phyloP scores from a whole-genome alignment of 1,140 invertebrate genomes.

The Lucilia cuprina region DNA sequence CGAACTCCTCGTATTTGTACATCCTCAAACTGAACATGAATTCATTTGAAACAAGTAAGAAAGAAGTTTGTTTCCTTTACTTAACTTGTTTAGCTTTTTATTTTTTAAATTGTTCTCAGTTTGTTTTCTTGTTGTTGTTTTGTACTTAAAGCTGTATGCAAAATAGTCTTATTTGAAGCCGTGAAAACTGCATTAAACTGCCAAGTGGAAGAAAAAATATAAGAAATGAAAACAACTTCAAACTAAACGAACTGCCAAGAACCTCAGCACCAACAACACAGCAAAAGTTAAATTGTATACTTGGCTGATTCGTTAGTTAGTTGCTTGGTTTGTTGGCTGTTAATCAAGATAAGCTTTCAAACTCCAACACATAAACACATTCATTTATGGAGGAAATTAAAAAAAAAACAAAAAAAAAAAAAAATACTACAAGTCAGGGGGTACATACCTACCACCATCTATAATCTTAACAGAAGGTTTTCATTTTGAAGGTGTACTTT shows the following conservation, averaged over 20 bases:
- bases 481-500: slow-evolving; percentile 3
- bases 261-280: background rate
- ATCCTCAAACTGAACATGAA: background rate
- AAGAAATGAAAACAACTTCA: background rate
- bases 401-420: background rate
- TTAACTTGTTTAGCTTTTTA: background rate
- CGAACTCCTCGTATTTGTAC: too few species aligned
- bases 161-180: slow-evolving; percentile 22
- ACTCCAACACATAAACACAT: background rate
- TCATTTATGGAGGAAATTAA: background rate
- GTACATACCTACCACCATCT: background rate
- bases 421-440: background rate
- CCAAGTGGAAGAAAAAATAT: background rate
- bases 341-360: slow-evolving; percentile 30
- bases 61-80: background rate
- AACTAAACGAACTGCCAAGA: slow-evolving; percentile 2
- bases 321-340: slow-evolving; percentile 11
- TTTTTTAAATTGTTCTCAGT: background rate
- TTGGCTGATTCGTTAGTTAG: background rate
- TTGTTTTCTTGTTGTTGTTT: background rate
- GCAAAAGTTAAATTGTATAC: slow-evolving; percentile 12
- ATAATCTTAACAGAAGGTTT: slow-evolving; percentile 7
- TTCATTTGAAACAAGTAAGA: background rate
- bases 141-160: slow-evolving; percentile 21
- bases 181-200: slow-evolving; percentile 30